Base-by-base conservation (phyloP, 2,888 invertebrate species). In the Fragum sueziense region DNA sequence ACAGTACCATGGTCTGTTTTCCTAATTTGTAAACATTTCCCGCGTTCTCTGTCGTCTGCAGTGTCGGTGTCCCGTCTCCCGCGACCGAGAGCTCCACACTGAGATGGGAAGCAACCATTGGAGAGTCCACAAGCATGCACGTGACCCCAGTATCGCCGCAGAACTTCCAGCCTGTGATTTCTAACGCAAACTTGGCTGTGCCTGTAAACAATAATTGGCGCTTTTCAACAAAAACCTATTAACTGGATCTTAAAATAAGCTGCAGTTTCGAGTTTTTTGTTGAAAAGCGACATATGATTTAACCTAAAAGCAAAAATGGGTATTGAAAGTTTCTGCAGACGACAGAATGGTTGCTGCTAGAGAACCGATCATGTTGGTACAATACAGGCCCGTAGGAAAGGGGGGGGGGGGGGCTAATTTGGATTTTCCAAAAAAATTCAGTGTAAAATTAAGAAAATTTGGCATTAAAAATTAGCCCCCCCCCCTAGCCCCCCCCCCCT, bases 131-230 rank as follows among this genome's bases (percentile, higher is more conserved):
- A 25, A 41, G 2, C 3, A 41, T 34, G 11, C 70, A 70, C 27
- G 57, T 57, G 57, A 70, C 70, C 17, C 70, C 70, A 27, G 31
- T 57, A 27, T 27, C 27, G 6, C 68, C 72, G 62, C 75, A 75
- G 59, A 79, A 79, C 29, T 25, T 52, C 79, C 79, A 79, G 0
- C 41, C 51, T 9, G 54, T 41, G 17, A 79, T 33, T 20, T 54
- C 51, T 2, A 75, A 41, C 17, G 67, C 70, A 20, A 79, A 79
- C 57, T 75, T 79, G 4, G 75, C 68, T 27, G 34, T 33, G 6
- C 65, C 65, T 65, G 22, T 20, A 34, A 22, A 34, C 34, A 27
- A 54, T n/a, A 54, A n/a, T 7, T n/a, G 7, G 22, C n/a, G 7
- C 22, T 20, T n/a, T n/a, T n/a, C n/a, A n/a, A n/a, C n/a, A n/a